phyloP scores from a whole-genome alignment of 2,888 invertebrate genomes.

The Diabrotica balteata region DNA sequence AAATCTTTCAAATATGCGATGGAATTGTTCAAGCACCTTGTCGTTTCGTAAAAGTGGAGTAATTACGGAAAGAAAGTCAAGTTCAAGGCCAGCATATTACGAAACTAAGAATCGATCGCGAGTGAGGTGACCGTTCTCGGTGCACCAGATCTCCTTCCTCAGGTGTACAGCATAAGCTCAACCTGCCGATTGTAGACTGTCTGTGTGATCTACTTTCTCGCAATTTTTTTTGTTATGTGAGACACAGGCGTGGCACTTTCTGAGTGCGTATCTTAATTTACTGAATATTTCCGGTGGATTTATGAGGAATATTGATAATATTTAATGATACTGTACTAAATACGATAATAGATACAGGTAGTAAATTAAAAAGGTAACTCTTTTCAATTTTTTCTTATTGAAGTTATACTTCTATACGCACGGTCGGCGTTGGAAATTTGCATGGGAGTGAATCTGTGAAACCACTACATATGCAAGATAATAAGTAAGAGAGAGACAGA shows the following conservation, averaged over 20 bases:
- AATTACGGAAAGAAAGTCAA: slow-evolving; percentile 32
- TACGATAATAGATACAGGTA: too few species aligned
- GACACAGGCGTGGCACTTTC: slow-evolving; percentile 3
- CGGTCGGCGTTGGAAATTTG: too few species aligned
- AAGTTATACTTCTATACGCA: too few species aligned
- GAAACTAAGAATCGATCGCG: slow-evolving; percentile 25
- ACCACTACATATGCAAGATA: too few species aligned
- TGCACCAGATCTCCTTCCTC: slow-evolving; percentile 25
- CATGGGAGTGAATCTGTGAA: too few species aligned
- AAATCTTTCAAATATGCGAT: too few species aligned
- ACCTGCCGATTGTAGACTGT: slow-evolving; percentile 14
- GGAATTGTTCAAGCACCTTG: neutral
- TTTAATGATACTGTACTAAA: too few species aligned
- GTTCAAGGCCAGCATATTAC: slow-evolving; percentile 32
- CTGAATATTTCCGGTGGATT: neutral
- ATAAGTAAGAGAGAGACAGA: too few species aligned
- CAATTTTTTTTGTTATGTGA: slow-evolving; percentile 5
- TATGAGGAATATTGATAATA: too few species aligned
- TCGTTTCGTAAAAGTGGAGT: slow-evolving; percentile 24
- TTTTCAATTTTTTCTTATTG: too few species aligned
- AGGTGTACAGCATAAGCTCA: slow-evolving; percentile 15
- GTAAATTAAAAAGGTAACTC: too few species aligned
- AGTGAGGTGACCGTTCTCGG: slow-evolving; percentile 18
- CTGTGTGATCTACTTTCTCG: slow-evolving; percentile 21
- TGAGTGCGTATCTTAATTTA: neutral